These are phyloP conservation scores for Chionoecetes opilio DNA, from an alignment of 1,140 invertebrate species.

Conservation along the genomic window DNA sequence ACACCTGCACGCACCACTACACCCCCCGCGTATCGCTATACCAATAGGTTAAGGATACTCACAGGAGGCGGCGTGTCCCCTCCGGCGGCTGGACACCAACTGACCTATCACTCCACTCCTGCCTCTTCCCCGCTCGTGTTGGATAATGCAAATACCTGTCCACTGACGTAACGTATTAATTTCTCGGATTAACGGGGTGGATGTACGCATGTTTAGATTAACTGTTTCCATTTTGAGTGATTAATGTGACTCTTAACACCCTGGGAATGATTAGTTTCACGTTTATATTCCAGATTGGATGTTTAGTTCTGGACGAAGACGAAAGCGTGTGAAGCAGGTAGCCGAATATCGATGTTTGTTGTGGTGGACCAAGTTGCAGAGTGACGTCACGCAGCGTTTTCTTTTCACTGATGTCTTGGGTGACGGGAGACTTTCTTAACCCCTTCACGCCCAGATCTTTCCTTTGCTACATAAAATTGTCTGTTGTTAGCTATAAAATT, in stretches of 20 bases:
- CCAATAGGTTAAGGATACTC: background rate
- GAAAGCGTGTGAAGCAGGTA: background rate
- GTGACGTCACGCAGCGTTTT: conserved; percentile 6
- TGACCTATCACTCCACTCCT: background rate
- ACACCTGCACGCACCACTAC: too few species aligned
- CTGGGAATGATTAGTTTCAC: background rate
- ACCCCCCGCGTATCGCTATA: background rate
- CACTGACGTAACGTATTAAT: background rate
- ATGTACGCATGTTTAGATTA: background rate
- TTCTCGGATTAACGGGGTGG: background rate
- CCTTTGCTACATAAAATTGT: too few species aligned
- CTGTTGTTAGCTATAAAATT: too few species aligned
- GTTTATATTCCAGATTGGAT: background rate
- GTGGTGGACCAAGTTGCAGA: background rate
- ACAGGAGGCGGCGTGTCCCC: conserved; percentile 21
- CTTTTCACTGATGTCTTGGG: background rate
- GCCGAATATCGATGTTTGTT: background rate
- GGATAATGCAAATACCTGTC: background rate
- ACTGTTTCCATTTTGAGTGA: background rate
- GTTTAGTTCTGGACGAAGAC: background rate
- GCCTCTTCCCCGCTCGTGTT: background rate
- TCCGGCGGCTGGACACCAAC: background rate
- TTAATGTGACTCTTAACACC: too few species aligned
- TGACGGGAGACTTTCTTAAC: background rate
- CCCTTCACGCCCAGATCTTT: too few species aligned